Conservation (phyloP, 1,140 invertebrate species). For the Penaeus chinensis region DNA sequence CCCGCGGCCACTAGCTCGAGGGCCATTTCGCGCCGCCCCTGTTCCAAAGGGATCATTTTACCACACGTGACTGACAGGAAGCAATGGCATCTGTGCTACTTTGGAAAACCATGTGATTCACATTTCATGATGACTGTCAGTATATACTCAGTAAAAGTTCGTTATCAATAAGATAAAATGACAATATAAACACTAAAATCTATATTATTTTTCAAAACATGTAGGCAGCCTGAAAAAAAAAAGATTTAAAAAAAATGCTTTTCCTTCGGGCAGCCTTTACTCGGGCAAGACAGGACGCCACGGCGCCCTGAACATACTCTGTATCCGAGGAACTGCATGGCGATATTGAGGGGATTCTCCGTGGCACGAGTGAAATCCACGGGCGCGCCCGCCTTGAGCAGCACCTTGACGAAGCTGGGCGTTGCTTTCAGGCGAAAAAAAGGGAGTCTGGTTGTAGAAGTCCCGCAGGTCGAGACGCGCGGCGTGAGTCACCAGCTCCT, state of each 20-base stretch:
- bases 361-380: conserved; percentile 31
- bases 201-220: no score
- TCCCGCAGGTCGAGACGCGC: conserved; percentile 46
- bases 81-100: background rate
- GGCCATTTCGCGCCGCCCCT: conserved; percentile 49
- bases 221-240: background rate
- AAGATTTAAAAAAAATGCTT: background rate
- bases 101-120: no score
- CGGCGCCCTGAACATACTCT: conserved; percentile 11
- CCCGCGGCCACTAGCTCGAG: conserved; percentile 49
- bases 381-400: conserved; percentile 41
- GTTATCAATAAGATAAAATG: no score
- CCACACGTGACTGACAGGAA: background rate
- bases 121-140: no score
- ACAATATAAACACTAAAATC: no score
- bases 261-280: background rate
- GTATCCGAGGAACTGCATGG: conserved; percentile 51
- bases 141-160: background rate
- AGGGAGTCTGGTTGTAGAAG: conserved; percentile 51
- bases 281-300: background rate
- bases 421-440: conserved; percentile 59
- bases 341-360: conserved; percentile 49
- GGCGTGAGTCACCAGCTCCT: conserved; percentile 31
- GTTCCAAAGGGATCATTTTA: background rate
- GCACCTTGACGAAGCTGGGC: conserved; percentile 27